phyloP scores from a whole-genome alignment of 2,797 vertebrate species.

The Acipenser oxyrinchus region DNA sequence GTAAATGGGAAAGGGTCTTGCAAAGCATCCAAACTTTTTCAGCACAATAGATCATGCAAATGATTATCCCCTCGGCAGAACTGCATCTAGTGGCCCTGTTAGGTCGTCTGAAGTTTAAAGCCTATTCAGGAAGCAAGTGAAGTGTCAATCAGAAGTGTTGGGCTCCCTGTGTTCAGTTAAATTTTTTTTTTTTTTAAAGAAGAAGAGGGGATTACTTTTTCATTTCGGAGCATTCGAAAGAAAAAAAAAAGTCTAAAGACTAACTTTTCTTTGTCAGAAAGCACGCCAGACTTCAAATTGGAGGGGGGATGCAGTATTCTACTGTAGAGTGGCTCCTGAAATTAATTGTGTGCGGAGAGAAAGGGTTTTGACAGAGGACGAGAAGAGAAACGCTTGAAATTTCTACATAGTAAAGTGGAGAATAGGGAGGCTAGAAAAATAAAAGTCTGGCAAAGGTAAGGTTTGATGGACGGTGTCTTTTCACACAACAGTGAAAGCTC shows the following conservation, averaged over 20 bases:
- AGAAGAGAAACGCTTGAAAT: too few relatives aligned
- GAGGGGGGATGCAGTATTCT: too few relatives aligned
- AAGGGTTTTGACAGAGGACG: too few relatives aligned
- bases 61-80: slow-evolving; percentile 48
- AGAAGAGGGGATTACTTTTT: slow-evolving; percentile 39
- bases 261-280: too few relatives aligned
- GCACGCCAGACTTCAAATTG: too few relatives aligned
- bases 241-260: slow-evolving; percentile 22
- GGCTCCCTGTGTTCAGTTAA: slow-evolving; percentile 45
- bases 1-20: slow-evolving; percentile 74
- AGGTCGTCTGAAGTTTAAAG: slow-evolving; percentile 61
- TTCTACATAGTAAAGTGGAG: too few relatives aligned
- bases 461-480: too few relatives aligned
- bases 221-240: slow-evolving; percentile 24
- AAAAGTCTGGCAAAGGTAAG: too few relatives aligned
- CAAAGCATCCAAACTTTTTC: slow-evolving; percentile 73
- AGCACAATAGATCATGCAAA: slow-evolving; percentile 75
- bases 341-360: too few relatives aligned
- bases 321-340: too few relatives aligned
- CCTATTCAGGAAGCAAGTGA: slow-evolving; percentile 53
- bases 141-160: slow-evolving; percentile 61
- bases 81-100: slow-evolving; percentile 43
- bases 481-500: too few relatives aligned
- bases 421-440: too few relatives aligned
- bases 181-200: slow-evolving; percentile 10